phyloP scores from a whole-genome alignment of 2,797 vertebrate species.

The Myotis findleyi region DNA sequence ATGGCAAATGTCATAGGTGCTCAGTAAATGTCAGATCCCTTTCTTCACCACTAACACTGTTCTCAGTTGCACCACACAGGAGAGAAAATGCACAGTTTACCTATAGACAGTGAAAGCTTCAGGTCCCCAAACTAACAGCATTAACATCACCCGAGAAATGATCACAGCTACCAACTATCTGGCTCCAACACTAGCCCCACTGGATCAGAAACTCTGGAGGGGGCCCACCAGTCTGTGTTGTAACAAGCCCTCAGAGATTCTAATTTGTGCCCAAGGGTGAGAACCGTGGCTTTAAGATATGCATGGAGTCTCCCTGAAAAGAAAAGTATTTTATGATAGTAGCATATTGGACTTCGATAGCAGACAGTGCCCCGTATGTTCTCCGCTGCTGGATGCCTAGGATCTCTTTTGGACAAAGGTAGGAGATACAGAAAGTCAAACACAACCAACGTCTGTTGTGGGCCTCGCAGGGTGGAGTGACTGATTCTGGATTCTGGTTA shows the following conservation, averaged over 20 bases:
- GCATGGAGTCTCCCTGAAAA: not conserved
- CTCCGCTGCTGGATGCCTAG: not conserved
- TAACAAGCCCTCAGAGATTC: not conserved
- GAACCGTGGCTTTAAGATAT: not conserved
- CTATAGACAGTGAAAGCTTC: not conserved
- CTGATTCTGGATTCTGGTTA: not conserved
- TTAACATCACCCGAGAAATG: not conserved
- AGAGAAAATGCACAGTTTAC: not conserved
- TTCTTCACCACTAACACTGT: not conserved
- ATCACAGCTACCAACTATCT: not conserved
- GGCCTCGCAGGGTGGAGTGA: not conserved
- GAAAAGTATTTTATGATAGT: not conserved
- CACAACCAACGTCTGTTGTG: not conserved
- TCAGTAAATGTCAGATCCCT: constrained; percentile 51
- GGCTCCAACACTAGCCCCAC: not conserved
- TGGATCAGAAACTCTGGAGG: not conserved
- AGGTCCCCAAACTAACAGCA: not conserved
- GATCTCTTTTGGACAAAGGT: not conserved
- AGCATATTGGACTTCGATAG: not conserved
- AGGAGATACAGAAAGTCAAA: constrained; percentile 6
- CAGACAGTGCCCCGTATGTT: not conserved
- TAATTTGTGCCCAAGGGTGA: not conserved
- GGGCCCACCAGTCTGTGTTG: not conserved
- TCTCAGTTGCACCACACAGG: not conserved
- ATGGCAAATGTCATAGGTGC: constrained; percentile 34